phyloP scores from a whole-genome alignment of 2,113 vertebrate species.

The Urocynchramus pylzowi region DNA sequence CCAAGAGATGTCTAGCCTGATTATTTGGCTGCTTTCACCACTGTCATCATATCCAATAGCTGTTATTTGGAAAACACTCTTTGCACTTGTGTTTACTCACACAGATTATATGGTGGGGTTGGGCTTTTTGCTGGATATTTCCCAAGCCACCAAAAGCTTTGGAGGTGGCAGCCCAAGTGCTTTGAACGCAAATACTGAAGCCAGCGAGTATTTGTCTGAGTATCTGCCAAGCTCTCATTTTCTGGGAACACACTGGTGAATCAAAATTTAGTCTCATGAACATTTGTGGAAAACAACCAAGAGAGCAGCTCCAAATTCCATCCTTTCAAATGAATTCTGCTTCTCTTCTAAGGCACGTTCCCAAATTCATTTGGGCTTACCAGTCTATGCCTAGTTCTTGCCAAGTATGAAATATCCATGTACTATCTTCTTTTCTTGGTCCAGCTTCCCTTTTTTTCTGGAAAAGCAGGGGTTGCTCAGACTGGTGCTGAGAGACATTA shows the following conservation, averaged over 20 bases:
- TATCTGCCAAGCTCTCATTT: constrained; percentile 39
- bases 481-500: not conserved
- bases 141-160: constrained; percentile 39
- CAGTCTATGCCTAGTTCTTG: not conserved
- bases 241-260: constrained; percentile 22
- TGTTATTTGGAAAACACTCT: constrained; percentile 36
- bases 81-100: constrained; percentile 46
- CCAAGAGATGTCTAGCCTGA: constrained; percentile 33
- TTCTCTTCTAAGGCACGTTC: not conserved
- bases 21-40: constrained; percentile 43
- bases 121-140: constrained; percentile 26
- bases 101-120: constrained; percentile 3
- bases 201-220: not conserved
- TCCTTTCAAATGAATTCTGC: not conserved
- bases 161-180: not conserved
- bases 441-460: not conserved
- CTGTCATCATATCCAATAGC: not conserved
- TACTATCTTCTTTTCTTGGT: not conserved
- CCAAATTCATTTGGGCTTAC: not conserved
- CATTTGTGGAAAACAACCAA: constrained; percentile 48
- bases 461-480: not conserved
- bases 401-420: not conserved
- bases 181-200: constrained; percentile 14
- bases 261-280: constrained; percentile 36
- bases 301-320: constrained; percentile 3